Evolutionary conservation across 2,113 vertebrate species (phyloP), one percentile per base, ranked within the genome.

Genomic region (Semnornis frantzii): DNA sequence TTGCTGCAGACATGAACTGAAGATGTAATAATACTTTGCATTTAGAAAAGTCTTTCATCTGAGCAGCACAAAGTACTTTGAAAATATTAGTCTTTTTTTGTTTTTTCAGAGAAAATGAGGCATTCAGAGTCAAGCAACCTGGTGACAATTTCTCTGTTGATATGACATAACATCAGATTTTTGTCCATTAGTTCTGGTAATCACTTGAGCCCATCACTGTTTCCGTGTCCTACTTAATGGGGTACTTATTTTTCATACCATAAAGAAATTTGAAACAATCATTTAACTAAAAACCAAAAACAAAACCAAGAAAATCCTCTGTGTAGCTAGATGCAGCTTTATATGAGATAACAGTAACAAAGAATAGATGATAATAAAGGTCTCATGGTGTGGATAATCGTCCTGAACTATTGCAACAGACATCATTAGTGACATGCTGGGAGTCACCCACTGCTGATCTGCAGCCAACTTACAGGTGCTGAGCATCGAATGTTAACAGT

Each of bases 41-140:
- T 85, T 91, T 86, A 75, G 65, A 17, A 28, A 85, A 88, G 58
- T 28, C 91, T 95, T 97, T 95, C 62, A 94, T 96, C 80, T 90
- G 58, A 94, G 50, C 70, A 73, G 50, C 44, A 81, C 16, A 59
- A 92, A 90, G 24, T 37, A 24, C 76, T 91, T 95, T 85, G 90
- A 90, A 87, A 93, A 68, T 85, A 33, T 88, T 72, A 46, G 16
- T 69, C 69, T 48, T 79, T 34, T 50, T 62, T 80, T 64, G 16
- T 34, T 46, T 82, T 37, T 31, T 57, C 72, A 25, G 68, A n/a
- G 50, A 91, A 62, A 62, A 14, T 0, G 57, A 72, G 44, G 15
- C 42, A 46, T 89, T 80, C 25, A 6, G 48, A 18, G 39, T 65
- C 18, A 85, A 46, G 69, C 46, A 46, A 8, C 5, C 24, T 3